A percentile compares a stretch with the other conserved stretches of the same genome.
phyloP scores from a whole-genome alignment of 1,140 invertebrate species.

The Anastrepha ludens region DNA sequence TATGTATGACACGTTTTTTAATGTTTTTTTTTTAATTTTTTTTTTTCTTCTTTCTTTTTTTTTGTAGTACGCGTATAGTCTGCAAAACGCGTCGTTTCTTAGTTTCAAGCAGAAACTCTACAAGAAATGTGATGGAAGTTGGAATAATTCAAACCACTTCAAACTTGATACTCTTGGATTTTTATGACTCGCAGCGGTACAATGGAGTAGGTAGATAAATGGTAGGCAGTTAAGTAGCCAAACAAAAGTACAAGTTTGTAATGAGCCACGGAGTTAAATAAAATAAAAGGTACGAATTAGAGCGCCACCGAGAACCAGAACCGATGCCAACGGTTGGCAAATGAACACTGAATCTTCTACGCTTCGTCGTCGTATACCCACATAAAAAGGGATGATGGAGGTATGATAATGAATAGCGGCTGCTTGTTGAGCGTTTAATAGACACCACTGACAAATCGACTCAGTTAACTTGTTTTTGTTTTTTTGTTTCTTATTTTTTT shows the following conservation, averaged over 20 bases:
- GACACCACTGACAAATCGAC: slow-evolving; percentile 17
- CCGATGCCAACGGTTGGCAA: slow-evolving; percentile 49
- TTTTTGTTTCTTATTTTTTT: background rate
- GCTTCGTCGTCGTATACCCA: slow-evolving; percentile 27
- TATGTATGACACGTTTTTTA: background rate
- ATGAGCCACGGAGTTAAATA: background rate
- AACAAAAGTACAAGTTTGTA: background rate
- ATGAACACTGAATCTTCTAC: slow-evolving; percentile 42
- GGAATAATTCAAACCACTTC: background rate
- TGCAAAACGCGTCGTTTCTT: background rate
- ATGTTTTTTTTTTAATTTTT: background rate
- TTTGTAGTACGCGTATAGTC: background rate
- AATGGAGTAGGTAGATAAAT: background rate
- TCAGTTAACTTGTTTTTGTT: background rate
- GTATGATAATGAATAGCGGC: slow-evolving; percentile 37
- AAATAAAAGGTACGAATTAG: background rate
- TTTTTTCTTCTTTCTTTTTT: background rate
- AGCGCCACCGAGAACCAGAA: slow-evolving; percentile 48
- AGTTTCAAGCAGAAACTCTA: background rate
- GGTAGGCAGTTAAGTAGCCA: background rate
- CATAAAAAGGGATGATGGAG: slow-evolving; percentile 46
- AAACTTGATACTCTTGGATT: background rate
- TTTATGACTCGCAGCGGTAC: background rate
- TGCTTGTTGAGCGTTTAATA: slow-evolving; percentile 28
- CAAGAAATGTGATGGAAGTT: background rate